Base-by-base conservation (phyloP, 1,140 invertebrate genomes). In the Odontomachus brunneus region DNA sequence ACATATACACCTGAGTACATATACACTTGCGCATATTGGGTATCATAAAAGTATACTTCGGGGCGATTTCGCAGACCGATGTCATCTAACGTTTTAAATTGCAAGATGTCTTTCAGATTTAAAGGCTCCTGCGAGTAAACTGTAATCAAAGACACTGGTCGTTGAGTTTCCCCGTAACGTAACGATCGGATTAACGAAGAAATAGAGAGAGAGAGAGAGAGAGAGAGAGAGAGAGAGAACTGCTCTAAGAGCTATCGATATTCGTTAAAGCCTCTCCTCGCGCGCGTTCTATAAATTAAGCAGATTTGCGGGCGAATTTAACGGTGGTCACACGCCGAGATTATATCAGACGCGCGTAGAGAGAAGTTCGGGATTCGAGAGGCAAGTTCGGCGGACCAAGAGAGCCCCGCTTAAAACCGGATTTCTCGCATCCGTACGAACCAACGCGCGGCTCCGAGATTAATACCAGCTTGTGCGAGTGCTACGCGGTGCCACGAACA, bases 231-330 rank as follows among this genome's bases (percentile, higher is more conserved):
- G n/a, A n/a, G n/a, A 19, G 86, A 85, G 86, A 85, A 55, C 48
- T 48, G 7, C 4, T 4, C 4, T 62, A 55, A n/a, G 53, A 22
- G 24, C 29, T 38, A 62, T 73, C 78, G 55, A 81, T 74, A 71
- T 86, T 87, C 71, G 71, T 87, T 83, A 83, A 83, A 87, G 29
- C 81, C 71, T 65, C 57, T 51, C 12, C 60, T 24, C 49, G 57
- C 53, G 49, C 49, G 24, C 33, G 59, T 14, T 59, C 24, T 76
- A 81, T 62, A 84, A 86, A 86, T 86, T 86, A 73, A 83, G 48
- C 84, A 73, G 66, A 87, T 86, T 73, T 59, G 44, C 59, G 71
- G 29, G 15, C 53, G 48, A 75, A 85, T 83, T 66, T 65, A 82
- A 53, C 12, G 22, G 55, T 38, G 49, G 29, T 14, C 63, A 55